Evolutionary conservation across 2,888 invertebrate genomes (phyloP), one percentile per base, ranked within the genome.

Genomic region (Zelleria hepariella): DNA sequence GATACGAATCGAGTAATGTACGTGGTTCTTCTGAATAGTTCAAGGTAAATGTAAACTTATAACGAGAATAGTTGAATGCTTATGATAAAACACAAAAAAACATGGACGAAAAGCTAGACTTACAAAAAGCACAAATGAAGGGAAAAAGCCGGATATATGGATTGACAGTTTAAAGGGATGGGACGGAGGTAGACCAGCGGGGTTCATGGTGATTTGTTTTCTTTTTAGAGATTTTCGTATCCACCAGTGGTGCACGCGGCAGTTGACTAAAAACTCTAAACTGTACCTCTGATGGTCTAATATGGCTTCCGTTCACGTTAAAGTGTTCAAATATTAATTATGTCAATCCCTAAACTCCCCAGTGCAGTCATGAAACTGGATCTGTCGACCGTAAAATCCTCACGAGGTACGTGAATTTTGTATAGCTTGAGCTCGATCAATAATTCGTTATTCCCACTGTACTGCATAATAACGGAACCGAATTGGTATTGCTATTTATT

Each of bases 291-390:
- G 49, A 49, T 20, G 49, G 49, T 49, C 21, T 20, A 20, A n/a
- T 49, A 49, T 49, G 20, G 49, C 20, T 10, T 0, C 3, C 2
- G 32, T 7, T 8, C 7, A 20, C 5, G 20, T 18, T 20, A 49
- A 64, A 60, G 64, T 68, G 64, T 62, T 74, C 62, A 74, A 75
- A 77, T 75, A 75, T 75, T 76, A 73, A 79, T 75, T 74, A 75
- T 67, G 68, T 69, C 65, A 54, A 59, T 61, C 63, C 65, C 62
- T 63, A 61, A 64, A 68, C 65, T 65, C 61, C 60, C 61, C 61
- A 52, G 26, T 55, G 57, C 62, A 62, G 64, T 57, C 63, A 63
- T 48, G 10, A 24, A 53, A 52, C 56, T 62, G 62, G 59, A 64
- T 42, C 61, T 64, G 58, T 59, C 58, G 57, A 61, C 58, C 58